Evolutionary conservation across 2,797 vertebrate genomes (phyloP).

Genomic region (Argyrosomus regius): DNA sequence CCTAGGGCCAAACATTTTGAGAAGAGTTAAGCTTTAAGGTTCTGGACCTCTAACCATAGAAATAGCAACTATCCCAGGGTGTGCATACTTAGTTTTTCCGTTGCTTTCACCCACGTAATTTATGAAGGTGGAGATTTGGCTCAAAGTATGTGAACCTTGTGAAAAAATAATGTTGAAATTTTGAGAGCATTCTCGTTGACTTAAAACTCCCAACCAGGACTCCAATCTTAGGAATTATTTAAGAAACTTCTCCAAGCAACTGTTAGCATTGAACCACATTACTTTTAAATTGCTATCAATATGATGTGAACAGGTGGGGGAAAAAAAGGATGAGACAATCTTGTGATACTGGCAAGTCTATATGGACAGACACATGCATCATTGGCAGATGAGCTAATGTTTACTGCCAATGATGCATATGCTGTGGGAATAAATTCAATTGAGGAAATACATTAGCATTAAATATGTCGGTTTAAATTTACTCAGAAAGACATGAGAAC

Average conservation of each 20-base stretch:
- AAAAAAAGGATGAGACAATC: not conserved
- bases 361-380: conserved; percentile 3
- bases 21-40: too few relatives aligned
- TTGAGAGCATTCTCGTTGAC: not conserved
- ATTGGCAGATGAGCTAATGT: conserved; percentile 4
- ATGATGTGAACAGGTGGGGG: not conserved
- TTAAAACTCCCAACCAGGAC: not conserved
- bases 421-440: not conserved
- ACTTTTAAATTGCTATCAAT: not conserved
- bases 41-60: not conserved
- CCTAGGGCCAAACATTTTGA: not conserved
- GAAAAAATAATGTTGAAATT: not conserved
- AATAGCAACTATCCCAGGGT: not conserved
- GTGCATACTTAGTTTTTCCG: not conserved
- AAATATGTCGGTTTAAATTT: not conserved
- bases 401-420: not conserved
- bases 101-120: not conserved
- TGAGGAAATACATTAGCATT: not conserved
- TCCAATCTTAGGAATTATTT: not conserved
- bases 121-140: not conserved
- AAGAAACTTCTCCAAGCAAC: not conserved
- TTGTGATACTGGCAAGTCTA: not conserved
- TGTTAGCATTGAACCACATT: not conserved
- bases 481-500: not conserved
- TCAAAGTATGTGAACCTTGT: not conserved